A percentile compares a stretch with the other conserved stretches of the same genome.
These are phyloP conservation scores for Hirudo medicinalis DNA, from an alignment of 1,140 invertebrate species.

Conservation along the genomic window DNA sequence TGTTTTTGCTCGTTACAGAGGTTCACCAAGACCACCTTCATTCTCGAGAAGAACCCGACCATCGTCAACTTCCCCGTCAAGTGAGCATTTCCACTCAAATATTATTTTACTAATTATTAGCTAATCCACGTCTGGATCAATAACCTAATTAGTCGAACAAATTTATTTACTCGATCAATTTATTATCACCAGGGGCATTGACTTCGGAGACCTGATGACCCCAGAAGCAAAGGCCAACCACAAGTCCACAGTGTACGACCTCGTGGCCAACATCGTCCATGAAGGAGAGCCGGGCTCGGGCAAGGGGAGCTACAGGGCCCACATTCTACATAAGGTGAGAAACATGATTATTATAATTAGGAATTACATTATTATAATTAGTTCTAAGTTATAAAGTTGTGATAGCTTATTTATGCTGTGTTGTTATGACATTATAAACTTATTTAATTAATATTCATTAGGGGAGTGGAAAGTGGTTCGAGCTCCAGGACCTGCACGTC, in stretches of 20 bases:
- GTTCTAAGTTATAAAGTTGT: not conserved
- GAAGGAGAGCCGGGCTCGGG: slow-evolving; percentile 87
- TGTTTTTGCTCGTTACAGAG: slow-evolving; percentile 46
- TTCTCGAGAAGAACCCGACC: slow-evolving; percentile 96
- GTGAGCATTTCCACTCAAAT: slow-evolving; percentile 50
- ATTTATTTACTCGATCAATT: not conserved
- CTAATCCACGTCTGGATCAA: not conserved
- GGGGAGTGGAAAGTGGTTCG: slow-evolving; percentile 67
- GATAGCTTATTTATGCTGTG: too few species aligned
- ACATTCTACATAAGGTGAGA: slow-evolving; percentile 81
- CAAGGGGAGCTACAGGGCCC: slow-evolving; percentile 73
- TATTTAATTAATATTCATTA: slow-evolving; percentile 31
- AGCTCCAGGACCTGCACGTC: slow-evolving; percentile 97
- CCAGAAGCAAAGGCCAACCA: slow-evolving; percentile 63
- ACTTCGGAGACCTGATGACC: slow-evolving; percentile 88
- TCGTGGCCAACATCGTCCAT: slow-evolving; percentile 95
- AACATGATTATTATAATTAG: not conserved
- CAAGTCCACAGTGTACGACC: slow-evolving; percentile 69
- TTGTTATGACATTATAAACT: too few species aligned
- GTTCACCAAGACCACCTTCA: slow-evolving; percentile 98
- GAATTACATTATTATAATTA: not conserved
- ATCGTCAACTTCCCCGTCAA: slow-evolving; percentile 99
- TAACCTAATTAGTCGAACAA: slow-evolving; percentile 8
- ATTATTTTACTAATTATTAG: slow-evolving; percentile 16
- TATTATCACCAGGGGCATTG: slow-evolving; percentile 60